Conservation (phyloP, 2,113 vertebrate genomes). For the Lanius ludovicianus region DNA sequence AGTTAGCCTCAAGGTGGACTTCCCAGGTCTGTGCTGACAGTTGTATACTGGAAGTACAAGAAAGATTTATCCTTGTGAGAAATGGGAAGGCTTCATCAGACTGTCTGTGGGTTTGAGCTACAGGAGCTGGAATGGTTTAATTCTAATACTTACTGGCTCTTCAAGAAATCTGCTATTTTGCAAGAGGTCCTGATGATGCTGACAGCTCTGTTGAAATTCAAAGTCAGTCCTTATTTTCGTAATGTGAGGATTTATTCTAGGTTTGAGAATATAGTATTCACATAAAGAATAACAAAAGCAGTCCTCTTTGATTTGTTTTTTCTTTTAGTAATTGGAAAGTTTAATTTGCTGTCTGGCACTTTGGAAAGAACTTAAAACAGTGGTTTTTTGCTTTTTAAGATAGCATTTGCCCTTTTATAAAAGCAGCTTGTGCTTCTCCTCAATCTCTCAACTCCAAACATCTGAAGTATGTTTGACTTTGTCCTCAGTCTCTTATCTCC, state of each 20-base stretch:
- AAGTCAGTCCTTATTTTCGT: background rate
- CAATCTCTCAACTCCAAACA: background rate
- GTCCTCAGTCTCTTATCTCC: background rate
- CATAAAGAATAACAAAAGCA: background rate
- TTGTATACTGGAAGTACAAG: background rate
- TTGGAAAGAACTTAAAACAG: constrained; percentile 2
- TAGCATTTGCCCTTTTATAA: constrained; percentile 50
- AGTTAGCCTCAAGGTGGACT: background rate
- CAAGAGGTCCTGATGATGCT: background rate
- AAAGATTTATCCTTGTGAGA: background rate
- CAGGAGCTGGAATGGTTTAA: background rate
- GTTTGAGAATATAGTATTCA: background rate
- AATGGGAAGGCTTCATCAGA: background rate
- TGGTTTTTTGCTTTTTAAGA: background rate
- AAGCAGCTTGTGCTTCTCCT: background rate
- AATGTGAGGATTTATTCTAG: background rate
- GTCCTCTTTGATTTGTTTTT: background rate
- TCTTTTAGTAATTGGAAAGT: background rate
- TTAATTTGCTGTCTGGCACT: constrained; percentile 32
- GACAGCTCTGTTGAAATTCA: background rate
- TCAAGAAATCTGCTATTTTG: background rate
- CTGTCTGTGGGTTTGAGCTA: background rate
- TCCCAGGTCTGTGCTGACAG: background rate
- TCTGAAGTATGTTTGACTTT: constrained; percentile 56
- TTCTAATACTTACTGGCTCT: background rate